Percentiles rank a stretch among this genome's conserved stretches.
These are phyloP conservation scores for Shinisaurus crocodilurus DNA, from an alignment of 2,113 vertebrate genomes.

Conservation along the genomic window DNA sequence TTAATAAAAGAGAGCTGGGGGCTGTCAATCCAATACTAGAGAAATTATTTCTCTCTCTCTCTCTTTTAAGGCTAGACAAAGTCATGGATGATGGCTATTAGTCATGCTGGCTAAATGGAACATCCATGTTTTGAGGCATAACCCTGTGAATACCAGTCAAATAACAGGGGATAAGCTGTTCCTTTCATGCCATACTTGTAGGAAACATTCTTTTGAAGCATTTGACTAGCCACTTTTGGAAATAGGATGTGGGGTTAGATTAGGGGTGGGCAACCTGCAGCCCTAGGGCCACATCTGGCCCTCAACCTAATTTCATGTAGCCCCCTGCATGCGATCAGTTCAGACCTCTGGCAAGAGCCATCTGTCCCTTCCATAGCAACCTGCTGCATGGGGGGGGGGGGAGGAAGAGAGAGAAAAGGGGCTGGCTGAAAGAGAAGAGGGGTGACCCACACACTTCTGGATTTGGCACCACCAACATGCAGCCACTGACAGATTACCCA, in stretches of 20 bases:
- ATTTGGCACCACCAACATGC: too few species aligned
- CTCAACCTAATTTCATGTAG: too few species aligned
- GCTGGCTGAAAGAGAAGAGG: too few species aligned
- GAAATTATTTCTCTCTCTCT: not conserved
- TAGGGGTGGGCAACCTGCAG: too few species aligned
- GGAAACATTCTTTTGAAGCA: not conserved
- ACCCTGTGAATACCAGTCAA: not conserved
- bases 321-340: too few species aligned
- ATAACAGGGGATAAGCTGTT: not conserved
- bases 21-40: not conserved
- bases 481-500: too few species aligned
- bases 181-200: not conserved
- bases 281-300: too few species aligned
- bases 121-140: not conserved
- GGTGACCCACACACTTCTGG: too few species aligned
- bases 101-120: not conserved
- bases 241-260: not conserved
- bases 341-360: too few species aligned
- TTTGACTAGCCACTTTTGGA: not conserved
- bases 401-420: too few species aligned
- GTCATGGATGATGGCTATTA: not conserved
- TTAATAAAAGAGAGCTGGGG: not conserved
- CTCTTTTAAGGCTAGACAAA: slow-evolving; percentile 16
- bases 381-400: too few species aligned
- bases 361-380: too few species aligned